Evolutionary conservation across 2,797 vertebrate genomes (phyloP), one percentile per base, ranked within the genome.

Genomic region (Diplodus puntazzo): DNA sequence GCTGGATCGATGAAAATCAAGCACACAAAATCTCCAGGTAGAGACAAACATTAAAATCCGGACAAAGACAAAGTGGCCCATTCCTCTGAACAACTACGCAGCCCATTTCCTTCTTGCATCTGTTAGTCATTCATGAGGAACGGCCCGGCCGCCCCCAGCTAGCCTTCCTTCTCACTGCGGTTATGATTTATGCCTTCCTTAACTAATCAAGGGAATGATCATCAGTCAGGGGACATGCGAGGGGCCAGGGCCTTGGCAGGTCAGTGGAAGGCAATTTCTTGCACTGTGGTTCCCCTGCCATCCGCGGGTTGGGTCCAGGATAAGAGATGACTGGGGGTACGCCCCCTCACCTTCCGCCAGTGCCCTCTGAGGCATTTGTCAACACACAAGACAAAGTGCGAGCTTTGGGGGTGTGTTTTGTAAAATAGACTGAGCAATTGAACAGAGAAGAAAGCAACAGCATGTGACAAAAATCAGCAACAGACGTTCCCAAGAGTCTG

Each of bases 171-270:
- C 83, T 69, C 81, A 43, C 67, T 73, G 78, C 74, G 48, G 71
- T 83, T 88, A 87, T 93, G 92, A 93, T 94, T 92, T 89, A 93
- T 94, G 82, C 84, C 81, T 91, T 93, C 87, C 90, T 92, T 88
- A 91, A 91, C 84, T 89, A 93, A 94, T 93, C 92, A 92, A 88
- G 88, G 89, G 69, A 80, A 77, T 50, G 81, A 84, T 92, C 92
- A 93, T 94, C 93, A 89, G 85, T 93, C 92, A 93, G 80, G 82
- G 72, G 78, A 83, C 70, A 84, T 67, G 80, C 68, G 64, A 65
- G 66, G 55, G 85, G 85, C 77, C 67, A 72, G 83, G 62, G 83
- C 73, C 76, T 73, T 84, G 87, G 79, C 81, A 89, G 90, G 88
- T 87, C 84, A 87, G 84, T 30, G 84, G 77, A 88, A 75, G 78